Conservation (phyloP, 2,797 vertebrate genomes). For the Thamnophis elegans region DNA sequence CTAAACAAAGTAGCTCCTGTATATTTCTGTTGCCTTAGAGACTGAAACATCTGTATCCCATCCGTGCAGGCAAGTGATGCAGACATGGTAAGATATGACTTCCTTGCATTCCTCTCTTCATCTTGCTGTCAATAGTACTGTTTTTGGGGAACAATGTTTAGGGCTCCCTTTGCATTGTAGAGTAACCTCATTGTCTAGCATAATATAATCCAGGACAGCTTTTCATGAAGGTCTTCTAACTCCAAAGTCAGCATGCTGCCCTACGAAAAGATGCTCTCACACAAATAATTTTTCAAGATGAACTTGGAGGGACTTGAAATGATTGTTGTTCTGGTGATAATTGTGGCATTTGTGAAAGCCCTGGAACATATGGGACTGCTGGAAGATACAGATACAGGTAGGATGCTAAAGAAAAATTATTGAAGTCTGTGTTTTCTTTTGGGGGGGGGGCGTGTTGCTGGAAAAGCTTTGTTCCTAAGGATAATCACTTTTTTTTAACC, state of each 20-base stretch:
- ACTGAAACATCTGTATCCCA: conserved; percentile 74
- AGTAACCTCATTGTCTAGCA: conserved; percentile 52
- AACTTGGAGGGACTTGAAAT: conserved; percentile 72
- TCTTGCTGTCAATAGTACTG: conserved; percentile 68
- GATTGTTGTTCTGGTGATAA: conserved; percentile 71
- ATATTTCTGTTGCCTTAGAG: conserved; percentile 71
- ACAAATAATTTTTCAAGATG: conserved; percentile 68
- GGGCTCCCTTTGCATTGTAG: conserved; percentile 57
- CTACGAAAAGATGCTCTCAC: conserved; percentile 61
- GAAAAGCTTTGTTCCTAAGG: conserved; percentile 46
- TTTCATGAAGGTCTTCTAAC: conserved; percentile 64
- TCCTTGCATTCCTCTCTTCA: conserved; percentile 64
- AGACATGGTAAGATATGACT: conserved; percentile 71
- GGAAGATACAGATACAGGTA: conserved; percentile 70
- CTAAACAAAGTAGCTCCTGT: conserved; percentile 63
- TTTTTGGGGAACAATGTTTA: conserved; percentile 60
- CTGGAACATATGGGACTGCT: conserved; percentile 68
- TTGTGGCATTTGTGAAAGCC: conserved; percentile 71
- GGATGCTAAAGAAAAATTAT: conserved; percentile 51
- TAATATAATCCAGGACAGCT: conserved; percentile 51
- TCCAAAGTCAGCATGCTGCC: conserved; percentile 56
- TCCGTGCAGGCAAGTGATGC: conserved; percentile 70
- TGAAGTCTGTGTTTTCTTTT: conserved; percentile 18
- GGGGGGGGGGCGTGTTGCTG: neutral
- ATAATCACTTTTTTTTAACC: conserved; percentile 41